Conservation (phyloP, 2,797 vertebrate species). For the Pampus argenteus region DNA sequence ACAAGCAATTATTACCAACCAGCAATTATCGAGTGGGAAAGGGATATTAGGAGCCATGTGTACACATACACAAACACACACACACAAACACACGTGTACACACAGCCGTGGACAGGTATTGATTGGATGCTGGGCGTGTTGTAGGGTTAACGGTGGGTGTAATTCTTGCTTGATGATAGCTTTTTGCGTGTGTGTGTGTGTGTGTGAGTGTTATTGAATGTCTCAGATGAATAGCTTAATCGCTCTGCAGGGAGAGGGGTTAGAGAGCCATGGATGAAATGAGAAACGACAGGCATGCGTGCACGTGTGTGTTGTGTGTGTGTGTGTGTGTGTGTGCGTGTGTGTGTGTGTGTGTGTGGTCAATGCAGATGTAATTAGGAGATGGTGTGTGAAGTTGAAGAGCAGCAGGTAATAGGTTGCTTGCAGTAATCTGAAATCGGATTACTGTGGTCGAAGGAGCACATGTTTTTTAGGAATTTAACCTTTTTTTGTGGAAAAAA, state of each 20-base stretch:
- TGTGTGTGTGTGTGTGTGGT: conserved; percentile 30
- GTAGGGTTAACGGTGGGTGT: conserved; percentile 81
- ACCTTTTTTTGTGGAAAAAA: neutral
- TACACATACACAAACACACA: conserved; percentile 15
- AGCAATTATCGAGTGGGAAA: conserved; percentile 73
- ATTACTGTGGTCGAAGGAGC: too few relatives aligned
- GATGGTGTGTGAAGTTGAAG: conserved; percentile 35
- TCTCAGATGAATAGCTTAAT: conserved; percentile 81
- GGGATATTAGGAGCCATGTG: conserved; percentile 67
- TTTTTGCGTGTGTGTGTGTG: conserved; percentile 37
- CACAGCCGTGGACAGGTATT: conserved; percentile 66
- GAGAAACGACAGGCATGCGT: conserved; percentile 62
- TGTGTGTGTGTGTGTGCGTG: conserved; percentile 14
- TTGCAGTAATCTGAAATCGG: too few relatives aligned
- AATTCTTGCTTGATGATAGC: conserved; percentile 82
- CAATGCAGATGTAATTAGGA: conserved; percentile 63
- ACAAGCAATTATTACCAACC: conserved; percentile 78
- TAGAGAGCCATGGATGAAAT: conserved; percentile 73
- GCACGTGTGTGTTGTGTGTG: conserved; percentile 21
- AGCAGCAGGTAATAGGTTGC: conserved; percentile 23
- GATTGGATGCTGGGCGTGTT: conserved; percentile 73
- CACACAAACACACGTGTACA: conserved; percentile 16
- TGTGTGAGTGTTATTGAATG: conserved; percentile 76
- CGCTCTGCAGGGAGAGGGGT: conserved; percentile 71
- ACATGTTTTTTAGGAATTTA: too few relatives aligned